These are phyloP conservation scores for Turritopsis rubra DNA, from an alignment of 30 jellyfish, hydroid and myxozoan genomes.

Conservation along the genomic window DNA sequence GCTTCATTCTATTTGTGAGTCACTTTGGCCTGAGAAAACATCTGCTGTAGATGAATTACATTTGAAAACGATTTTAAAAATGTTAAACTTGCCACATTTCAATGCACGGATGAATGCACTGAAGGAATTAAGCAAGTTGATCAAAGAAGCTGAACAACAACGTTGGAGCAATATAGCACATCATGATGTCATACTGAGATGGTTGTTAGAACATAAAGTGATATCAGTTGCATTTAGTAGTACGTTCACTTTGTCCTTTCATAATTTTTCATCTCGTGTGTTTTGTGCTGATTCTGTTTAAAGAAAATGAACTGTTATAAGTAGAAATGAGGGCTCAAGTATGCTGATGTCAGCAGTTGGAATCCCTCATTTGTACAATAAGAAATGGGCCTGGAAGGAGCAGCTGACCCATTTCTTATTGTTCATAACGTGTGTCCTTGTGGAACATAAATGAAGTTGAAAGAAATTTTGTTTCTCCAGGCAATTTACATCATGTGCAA, in stretches of 20 bases:
- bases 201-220: constrained; percentile 86
- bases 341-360: no score
- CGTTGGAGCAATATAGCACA: constrained; percentile 40
- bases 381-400: no score
- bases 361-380: no score
- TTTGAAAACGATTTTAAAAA: constrained; percentile 56
- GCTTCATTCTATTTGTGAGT: constrained; percentile 59
- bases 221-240: constrained; percentile 83
- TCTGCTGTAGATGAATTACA: constrained; percentile 64
- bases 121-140: constrained; percentile 80
- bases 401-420: no score
- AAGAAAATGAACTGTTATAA: no score
- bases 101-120: constrained; percentile 91
- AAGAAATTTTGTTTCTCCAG: constrained; percentile 15
- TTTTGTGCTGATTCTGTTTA: no score
- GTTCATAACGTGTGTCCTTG: background rate
- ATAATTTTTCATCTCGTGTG: background rate
- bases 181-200: constrained; percentile 54
- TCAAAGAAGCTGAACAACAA: constrained; percentile 62
- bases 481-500: constrained; percentile 85
- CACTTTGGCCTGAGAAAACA: constrained; percentile 80
- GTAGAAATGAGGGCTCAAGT: no score
- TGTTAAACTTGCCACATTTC: constrained; percentile 77
- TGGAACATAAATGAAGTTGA: background rate
- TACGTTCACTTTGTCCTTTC: background rate